Evolutionary conservation across 1,140 invertebrate genomes (phyloP).

Genomic region (Anastrepha obliqua): DNA sequence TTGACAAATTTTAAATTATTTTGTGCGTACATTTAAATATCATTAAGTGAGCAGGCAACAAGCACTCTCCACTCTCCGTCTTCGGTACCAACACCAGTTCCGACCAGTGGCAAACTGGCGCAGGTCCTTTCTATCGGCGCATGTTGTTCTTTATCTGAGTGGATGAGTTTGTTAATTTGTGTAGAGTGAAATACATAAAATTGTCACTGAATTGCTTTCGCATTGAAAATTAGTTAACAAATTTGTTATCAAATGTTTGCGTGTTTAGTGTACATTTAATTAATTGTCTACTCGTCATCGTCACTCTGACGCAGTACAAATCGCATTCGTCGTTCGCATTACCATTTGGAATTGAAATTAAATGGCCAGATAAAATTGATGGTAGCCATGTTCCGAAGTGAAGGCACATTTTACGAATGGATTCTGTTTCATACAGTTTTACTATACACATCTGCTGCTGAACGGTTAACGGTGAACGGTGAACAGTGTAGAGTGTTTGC

Average conservation of each 20-base stretch:
- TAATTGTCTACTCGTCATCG: conserved; percentile 60
- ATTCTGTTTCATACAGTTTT: background rate
- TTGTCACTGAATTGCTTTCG: conserved; percentile 70
- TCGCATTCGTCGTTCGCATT: background rate
- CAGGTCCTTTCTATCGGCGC: background rate
- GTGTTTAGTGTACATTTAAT: conserved; percentile 72
- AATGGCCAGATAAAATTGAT: background rate
- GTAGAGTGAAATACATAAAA: conserved; percentile 52
- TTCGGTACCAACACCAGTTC: background rate
- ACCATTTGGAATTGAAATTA: conserved; percentile 29
- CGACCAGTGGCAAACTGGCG: background rate
- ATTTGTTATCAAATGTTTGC: conserved; percentile 74
- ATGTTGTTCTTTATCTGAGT: background rate
- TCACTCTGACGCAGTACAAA: background rate
- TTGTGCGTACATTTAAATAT: conserved; percentile 22
- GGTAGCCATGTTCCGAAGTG: background rate
- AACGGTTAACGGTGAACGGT: background rate
- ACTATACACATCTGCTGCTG: background rate
- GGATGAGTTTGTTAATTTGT: conserved; percentile 53
- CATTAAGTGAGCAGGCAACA: background rate
- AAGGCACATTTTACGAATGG: background rate
- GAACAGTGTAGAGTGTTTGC: background rate
- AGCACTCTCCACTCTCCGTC: background rate
- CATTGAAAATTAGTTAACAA: conserved; percentile 73
- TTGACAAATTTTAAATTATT: conserved; percentile 20